phyloP scores from a whole-genome alignment of 2,888 invertebrate species.

The Clepsis dumicolana region DNA sequence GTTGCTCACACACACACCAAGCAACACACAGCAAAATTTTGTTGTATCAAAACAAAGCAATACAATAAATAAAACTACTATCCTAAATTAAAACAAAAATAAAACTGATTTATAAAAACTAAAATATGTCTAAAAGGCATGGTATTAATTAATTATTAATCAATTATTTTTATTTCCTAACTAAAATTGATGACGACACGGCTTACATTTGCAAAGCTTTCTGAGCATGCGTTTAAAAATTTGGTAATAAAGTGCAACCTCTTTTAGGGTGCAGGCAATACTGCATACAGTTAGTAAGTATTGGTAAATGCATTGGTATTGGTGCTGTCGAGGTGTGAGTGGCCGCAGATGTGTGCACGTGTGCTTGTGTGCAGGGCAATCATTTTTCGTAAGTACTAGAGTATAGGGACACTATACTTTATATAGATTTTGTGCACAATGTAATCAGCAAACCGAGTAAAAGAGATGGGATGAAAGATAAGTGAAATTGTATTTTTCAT shows the following conservation, averaged over 20 bases:
- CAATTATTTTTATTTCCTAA: no score
- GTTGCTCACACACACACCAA: no score
- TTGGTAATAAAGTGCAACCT: conserved; percentile 46
- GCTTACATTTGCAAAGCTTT: no score
- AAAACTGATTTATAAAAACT: no score
- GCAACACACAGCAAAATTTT: no score
- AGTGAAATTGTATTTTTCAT: neutral
- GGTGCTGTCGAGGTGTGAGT: conserved; percentile 22
- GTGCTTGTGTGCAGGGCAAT: conserved; percentile 62
- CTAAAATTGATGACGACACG: no score
- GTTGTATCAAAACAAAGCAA: no score
- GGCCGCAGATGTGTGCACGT: conserved; percentile 40
- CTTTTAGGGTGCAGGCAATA: conserved; percentile 49
- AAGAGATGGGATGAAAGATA: conserved; percentile 32
- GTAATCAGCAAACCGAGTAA: conserved; percentile 17
- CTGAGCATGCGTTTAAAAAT: neutral
- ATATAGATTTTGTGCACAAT: conserved; percentile 57
- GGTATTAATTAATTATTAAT: no score
- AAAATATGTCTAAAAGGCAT: no score
- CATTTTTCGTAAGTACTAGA: conserved; percentile 81
- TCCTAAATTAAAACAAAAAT: no score
- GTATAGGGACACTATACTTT: conserved; percentile 63
- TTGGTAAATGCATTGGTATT: conserved; percentile 34
- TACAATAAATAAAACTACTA: no score
- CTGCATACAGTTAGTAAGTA: conserved; percentile 47